Percentiles rank a stretch among this genome's conserved stretches.
Evolutionary conservation across 2,113 vertebrate genomes (phyloP).

Genomic region (Notechis scutatus): DNA sequence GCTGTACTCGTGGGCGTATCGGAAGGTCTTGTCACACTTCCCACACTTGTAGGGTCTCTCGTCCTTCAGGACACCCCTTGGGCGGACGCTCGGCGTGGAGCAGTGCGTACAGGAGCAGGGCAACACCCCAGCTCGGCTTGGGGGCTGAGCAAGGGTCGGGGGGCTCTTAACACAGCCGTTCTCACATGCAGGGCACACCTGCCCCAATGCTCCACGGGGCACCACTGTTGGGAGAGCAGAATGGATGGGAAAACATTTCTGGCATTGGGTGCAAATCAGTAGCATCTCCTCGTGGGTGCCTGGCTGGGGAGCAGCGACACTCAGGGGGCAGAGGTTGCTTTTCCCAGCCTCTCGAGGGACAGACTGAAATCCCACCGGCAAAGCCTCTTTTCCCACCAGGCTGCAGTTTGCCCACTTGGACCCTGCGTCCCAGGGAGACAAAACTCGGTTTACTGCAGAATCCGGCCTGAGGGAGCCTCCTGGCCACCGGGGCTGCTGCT

Average conservation of each 20-base stretch:
- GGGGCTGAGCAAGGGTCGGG: neutral
- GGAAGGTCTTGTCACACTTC: slow-evolving; percentile 27
- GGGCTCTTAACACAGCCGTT: fast-evolving
- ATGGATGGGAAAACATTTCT: slow-evolving; percentile 8
- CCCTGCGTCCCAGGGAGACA: neutral
- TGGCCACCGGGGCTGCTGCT: neutral
- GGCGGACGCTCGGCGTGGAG: neutral
- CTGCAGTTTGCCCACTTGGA: neutral
- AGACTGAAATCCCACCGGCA: neutral
- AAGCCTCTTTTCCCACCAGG: neutral
- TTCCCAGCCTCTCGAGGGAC: neutral
- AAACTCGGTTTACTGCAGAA: neutral
- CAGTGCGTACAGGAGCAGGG: slow-evolving; percentile 2
- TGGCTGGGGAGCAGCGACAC: neutral
- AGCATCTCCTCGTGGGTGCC: neutral
- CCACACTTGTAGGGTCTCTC: slow-evolving; percentile 30
- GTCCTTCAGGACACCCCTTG: neutral
- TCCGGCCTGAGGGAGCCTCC: neutral
- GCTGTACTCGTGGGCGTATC: neutral
- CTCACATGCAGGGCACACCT: slow-evolving; percentile 1
- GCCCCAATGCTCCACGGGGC: neutral
- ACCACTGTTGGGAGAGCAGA: neutral
- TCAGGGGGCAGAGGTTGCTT: neutral
- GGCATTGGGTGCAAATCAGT: slow-evolving; percentile 17
- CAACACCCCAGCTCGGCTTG: neutral